Percentiles rank a stretch among this genome's conserved stretches.
These are phyloP conservation scores for Pantherophis vulpinus DNA, from an alignment of 2,797 vertebrate species.

Conservation along the genomic window DNA sequence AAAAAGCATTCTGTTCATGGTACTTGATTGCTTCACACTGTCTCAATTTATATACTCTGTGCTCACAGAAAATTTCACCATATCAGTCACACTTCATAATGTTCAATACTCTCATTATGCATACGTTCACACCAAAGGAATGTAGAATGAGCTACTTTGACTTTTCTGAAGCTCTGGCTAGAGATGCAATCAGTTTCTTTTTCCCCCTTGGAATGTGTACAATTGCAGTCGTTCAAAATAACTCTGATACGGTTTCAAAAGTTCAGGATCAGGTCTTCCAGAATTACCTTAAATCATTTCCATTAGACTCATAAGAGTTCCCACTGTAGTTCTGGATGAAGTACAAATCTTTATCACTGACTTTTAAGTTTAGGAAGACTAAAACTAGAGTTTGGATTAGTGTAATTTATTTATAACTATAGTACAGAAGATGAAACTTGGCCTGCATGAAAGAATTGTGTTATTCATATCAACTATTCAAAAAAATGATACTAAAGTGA, in stretches of 20 bases:
- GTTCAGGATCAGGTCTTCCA: constrained; percentile 13
- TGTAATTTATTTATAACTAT: neutral
- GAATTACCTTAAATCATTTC: constrained; percentile 34
- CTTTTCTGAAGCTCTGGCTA: neutral
- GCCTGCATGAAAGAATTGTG: accelerated
- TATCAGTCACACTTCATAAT: neutral
- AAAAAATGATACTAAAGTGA: accelerated
- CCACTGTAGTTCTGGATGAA: constrained; percentile 19
- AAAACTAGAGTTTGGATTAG: constrained; percentile 41
- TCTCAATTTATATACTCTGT: neutral
- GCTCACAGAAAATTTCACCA: neutral
- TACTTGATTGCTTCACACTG: constrained; percentile 11
- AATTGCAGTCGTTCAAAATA: neutral
- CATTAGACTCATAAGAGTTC: neutral
- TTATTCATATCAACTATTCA: neutral
- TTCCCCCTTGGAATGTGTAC: neutral
- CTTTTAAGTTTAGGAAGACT: constrained; percentile 41
- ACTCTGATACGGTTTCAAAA: constrained; percentile 7
- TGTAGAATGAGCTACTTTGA: neutral
- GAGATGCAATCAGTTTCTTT: neutral
- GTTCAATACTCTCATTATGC: neutral
- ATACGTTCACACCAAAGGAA: neutral
- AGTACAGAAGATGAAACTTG: neutral
- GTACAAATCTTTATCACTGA: constrained; percentile 39
- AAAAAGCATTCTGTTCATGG: neutral